Percentiles rank a stretch among this genome's conserved stretches.
Evolutionary conservation across 2,888 invertebrate species (phyloP).

Genomic region (Hypomecis punctinalis): DNA sequence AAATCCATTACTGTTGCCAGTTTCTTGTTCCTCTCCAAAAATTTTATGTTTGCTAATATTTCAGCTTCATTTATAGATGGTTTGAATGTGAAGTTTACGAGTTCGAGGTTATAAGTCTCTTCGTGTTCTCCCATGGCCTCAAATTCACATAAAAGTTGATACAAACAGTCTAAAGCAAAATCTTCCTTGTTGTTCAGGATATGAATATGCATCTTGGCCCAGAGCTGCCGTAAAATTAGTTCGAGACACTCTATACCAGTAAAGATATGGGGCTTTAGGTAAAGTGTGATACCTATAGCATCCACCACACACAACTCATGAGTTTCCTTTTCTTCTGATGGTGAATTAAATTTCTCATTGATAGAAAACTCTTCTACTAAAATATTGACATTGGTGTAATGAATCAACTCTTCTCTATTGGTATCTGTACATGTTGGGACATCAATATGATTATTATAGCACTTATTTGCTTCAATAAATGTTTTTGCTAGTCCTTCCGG

Average conservation of each 20-base stretch:
- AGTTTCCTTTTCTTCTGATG: conserved; percentile 56
- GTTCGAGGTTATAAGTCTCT: conserved; percentile 61
- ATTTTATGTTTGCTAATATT: conserved; percentile 68
- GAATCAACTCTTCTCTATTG: conserved; percentile 65
- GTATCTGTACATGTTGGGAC: conserved; percentile 70
- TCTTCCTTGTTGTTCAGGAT: conserved; percentile 73
- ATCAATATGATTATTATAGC: conserved; percentile 78
- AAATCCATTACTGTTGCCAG: conserved; percentile 88
- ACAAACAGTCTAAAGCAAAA: conserved; percentile 73
- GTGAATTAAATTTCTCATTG: conserved; percentile 65
- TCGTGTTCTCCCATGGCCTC: conserved; percentile 74
- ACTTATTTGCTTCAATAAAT: conserved; percentile 86
- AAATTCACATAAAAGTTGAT: conserved; percentile 75
- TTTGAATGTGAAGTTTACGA: conserved; percentile 74
- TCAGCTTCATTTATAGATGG: conserved; percentile 68
- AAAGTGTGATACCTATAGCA: conserved; percentile 68
- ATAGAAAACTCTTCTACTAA: conserved; percentile 74
- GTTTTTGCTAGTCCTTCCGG: conserved; percentile 84
- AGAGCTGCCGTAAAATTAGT: conserved; percentile 69
- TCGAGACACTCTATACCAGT: conserved; percentile 66
- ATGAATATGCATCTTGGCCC: conserved; percentile 76
- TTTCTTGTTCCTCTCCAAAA: conserved; percentile 80
- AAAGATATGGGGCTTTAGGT: conserved; percentile 70
- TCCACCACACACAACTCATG: conserved; percentile 70
- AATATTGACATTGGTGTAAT: conserved; percentile 70